phyloP scores from a whole-genome alignment of 1,140 invertebrate species.

The Sitobion miscanthi region DNA sequence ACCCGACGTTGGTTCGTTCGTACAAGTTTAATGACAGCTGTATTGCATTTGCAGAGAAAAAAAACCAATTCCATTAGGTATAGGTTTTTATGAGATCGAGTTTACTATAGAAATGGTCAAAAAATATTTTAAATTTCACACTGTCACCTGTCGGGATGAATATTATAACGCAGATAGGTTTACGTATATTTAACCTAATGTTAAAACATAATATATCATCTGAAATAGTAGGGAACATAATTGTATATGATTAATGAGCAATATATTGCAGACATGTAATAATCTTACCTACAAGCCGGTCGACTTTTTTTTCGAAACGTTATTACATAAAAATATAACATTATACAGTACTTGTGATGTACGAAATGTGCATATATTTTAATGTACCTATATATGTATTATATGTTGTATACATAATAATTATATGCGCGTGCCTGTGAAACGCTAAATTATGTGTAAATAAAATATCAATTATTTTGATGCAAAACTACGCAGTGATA shows the following conservation, averaged over 20 bases:
- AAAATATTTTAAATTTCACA: constrained; percentile 13
- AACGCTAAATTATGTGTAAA: neutral
- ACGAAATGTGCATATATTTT: neutral
- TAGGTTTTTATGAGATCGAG: neutral
- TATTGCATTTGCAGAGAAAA: neutral
- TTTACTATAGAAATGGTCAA: neutral
- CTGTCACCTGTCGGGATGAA: neutral
- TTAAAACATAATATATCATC: neutral
- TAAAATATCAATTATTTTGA: constrained; percentile 15
- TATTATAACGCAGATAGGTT: neutral
- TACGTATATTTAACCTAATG: neutral
- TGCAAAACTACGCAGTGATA: neutral
- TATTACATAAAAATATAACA: neutral
- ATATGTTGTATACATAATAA: neutral
- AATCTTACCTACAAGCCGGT: neutral
- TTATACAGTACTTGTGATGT: neutral
- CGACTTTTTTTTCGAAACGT: neutral
- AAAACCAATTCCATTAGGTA: neutral
- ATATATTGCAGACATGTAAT: neutral
- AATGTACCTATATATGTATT: neutral
- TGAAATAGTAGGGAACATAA: neutral
- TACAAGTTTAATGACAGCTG: neutral
- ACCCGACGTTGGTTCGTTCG: neutral
- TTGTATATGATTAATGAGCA: neutral
- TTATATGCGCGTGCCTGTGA: neutral